A percentile compares a stretch with the other conserved stretches of the same genome.
phyloP scores from a whole-genome alignment of 2,113 vertebrate genomes.

The Myxocyprinus asiaticus region DNA sequence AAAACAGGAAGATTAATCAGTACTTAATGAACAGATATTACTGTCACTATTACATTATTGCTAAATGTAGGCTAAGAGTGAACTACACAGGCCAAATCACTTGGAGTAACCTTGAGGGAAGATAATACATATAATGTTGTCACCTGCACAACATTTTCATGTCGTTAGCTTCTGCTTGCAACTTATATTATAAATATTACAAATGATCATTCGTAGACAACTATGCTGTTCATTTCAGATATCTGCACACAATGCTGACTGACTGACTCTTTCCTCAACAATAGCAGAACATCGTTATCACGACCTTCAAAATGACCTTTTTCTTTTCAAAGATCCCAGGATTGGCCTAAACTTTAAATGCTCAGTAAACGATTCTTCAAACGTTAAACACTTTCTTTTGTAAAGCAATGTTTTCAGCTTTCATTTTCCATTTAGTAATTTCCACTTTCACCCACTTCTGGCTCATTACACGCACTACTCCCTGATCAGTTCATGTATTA shows the following conservation, averaged over 20 bases:
- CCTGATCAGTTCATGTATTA: neutral
- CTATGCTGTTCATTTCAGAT: neutral
- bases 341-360: conserved; percentile 47
- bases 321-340: conserved; percentile 34
- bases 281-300: conserved; percentile 20
- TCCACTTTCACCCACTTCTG: no score
- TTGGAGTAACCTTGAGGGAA: conserved; percentile 61
- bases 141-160: neutral
- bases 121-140: no score
- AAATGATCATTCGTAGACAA: neutral
- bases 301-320: conserved; percentile 87
- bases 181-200: neutral
- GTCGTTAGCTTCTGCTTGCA: neutral
- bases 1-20: neutral
- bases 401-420: no score
- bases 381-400: no score
- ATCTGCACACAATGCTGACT: neutral
- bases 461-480: neutral
- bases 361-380: neutral
- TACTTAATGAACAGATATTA: neutral
- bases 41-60: neutral
- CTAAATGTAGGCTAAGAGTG: neutral
- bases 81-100: conserved; percentile 61
- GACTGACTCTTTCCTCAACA: neutral
- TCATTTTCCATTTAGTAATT: no score